Evolutionary conservation across 2,113 vertebrate genomes (phyloP), one percentile per base, ranked within the genome.

Genomic region (Pseudois nayaur): DNA sequence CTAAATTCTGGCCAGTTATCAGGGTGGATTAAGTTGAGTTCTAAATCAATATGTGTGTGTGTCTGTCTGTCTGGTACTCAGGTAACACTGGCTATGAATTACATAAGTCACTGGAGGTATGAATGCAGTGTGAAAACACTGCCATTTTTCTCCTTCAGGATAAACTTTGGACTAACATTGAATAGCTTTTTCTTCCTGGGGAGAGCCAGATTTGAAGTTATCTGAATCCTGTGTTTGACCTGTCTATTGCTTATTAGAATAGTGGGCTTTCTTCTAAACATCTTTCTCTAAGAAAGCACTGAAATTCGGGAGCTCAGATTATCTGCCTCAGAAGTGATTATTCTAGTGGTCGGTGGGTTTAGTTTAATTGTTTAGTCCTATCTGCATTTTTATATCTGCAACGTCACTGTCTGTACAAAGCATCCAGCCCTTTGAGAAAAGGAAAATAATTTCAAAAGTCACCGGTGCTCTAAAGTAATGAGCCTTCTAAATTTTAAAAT

Each of bases 1-100:
- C 36, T 95, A 97, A 96, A 6, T n/a, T 10, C 57, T 33, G n/a
- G 31, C 74, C 89, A 96, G 54, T 91, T 91, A 40, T 86, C 64
- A 79, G n/a, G 17, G 48, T 64, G 5, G 76, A 60, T 91, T 97
- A 92, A 93, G 48, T 27, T 90, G 45, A 94, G 25, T 96, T 17
- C 54, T 62, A 83, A 85, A 29, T 74, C 82, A 71, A 50, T 62
- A 9, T 43, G 21, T 82, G 40, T 87, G 62, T 59, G 29, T 94
- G 33, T 83, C 12, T 83, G 21, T 83, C 25, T 36, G 13, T 83
- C 19, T 25, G 57, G 74, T 50, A 78, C 54, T 21, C 48, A 48
- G 94, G 50, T 96, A 89, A 91, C 95, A 59, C 4, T 36, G 3
- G 50, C 45, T 97, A 87, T 62, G 16, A 43, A 1, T 96, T 57